These are phyloP conservation scores for Pherbina coryleti DNA, from an alignment of 2,888 invertebrate genomes.

Conservation along the genomic window DNA sequence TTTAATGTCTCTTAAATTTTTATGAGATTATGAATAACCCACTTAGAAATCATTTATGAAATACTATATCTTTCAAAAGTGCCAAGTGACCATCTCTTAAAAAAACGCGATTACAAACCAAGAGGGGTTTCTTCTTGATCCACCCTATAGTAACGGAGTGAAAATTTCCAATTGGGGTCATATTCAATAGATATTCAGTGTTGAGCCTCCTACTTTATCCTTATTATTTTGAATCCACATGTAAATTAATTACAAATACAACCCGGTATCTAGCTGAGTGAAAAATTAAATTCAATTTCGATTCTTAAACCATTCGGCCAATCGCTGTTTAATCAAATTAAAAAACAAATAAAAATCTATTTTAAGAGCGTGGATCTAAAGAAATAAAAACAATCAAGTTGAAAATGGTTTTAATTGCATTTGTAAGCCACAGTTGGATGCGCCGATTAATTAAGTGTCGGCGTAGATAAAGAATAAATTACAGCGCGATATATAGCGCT, in stretches of 20 bases:
- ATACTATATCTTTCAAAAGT: no score
- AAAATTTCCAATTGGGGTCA: no score
- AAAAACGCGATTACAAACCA: no score
- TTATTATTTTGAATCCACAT: no score
- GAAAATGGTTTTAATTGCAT: slow-evolving; percentile 16
- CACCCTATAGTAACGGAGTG: no score
- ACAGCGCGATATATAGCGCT: neutral
- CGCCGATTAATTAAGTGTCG: slow-evolving; percentile 15
- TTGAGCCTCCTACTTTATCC: no score
- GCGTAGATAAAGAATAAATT: slow-evolving; percentile 1
- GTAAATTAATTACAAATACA: neutral
- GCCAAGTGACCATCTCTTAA: no score
- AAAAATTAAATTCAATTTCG: neutral
- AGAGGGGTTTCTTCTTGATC: no score
- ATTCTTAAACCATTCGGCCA: neutral
- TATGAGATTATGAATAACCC: no score
- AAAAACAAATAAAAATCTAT: neutral
- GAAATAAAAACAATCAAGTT: neutral
- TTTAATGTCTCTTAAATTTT: no score
- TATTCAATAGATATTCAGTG: no score
- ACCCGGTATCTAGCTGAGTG: neutral
- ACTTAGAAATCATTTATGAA: no score
- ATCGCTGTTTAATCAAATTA: neutral
- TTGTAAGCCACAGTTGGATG: neutral
- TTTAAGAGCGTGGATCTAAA: neutral